Percentiles rank a stretch among this genome's conserved stretches.
phyloP scores from a whole-genome alignment of 2,113 vertebrate species.

The Bubo scandiacus region DNA sequence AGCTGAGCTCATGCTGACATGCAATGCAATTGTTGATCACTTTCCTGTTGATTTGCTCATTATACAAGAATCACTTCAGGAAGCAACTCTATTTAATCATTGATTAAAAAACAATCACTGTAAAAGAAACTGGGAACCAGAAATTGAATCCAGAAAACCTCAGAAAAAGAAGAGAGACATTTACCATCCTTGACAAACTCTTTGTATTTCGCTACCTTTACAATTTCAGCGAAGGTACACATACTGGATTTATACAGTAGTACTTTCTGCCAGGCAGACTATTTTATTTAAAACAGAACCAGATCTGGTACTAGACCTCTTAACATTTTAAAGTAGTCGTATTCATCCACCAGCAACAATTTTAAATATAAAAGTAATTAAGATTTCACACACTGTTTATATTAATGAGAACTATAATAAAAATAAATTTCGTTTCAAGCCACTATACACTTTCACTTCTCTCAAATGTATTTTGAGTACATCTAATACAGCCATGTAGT shows the following conservation, averaged over 20 bases:
- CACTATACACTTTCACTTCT: neutral
- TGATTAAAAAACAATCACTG: neutral
- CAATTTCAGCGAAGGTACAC: neutral
- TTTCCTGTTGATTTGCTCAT: neutral
- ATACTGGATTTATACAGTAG: neutral
- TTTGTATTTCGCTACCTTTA: neutral
- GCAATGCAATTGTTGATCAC: neutral
- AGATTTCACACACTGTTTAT: neutral
- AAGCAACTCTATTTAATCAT: neutral
- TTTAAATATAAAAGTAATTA: neutral
- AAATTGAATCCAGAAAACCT: neutral
- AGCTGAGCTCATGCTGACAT: neutral
- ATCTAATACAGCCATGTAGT: neutral
- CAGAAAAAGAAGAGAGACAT: neutral
- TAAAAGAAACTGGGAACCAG: neutral
- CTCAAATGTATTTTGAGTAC: neutral
- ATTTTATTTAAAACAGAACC: neutral
- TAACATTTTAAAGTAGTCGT: neutral
- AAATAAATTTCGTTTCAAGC: neutral
- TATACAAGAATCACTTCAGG: neutral
- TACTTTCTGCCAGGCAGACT: neutral
- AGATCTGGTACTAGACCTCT: neutral
- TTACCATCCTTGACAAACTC: neutral
- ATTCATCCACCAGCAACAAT: neutral
- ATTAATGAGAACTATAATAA: neutral